Evolutionary conservation across 2,888 invertebrate genomes (phyloP), one percentile per base, ranked within the genome.

Genomic region (Sericinus montela): DNA sequence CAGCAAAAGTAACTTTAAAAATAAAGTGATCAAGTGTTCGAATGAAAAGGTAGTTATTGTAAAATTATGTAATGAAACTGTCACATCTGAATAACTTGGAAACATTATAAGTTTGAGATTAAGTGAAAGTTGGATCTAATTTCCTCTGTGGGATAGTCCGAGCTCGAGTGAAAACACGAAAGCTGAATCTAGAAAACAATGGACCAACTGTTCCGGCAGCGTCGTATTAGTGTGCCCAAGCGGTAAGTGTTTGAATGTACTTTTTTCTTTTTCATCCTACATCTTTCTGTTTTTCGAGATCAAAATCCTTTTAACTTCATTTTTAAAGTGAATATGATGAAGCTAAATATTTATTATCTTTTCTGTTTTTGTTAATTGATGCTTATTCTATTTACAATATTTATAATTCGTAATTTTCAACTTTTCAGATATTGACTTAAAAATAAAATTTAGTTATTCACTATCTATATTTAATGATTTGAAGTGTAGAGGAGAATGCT

Each of bases 131-230:
- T 73, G 61, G 62, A 52, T 58, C 50, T 68, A 74, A 75, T 78
- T 77, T 75, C 64, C 72, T 69, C 71, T 68, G 77, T 81, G 84
- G 66, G 76, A 78, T 68, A 72, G 69, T 72, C 70, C 72, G 69
- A 68, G 62, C 56, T 62, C 55, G 67, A 73, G 74, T 69, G 67
- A 63, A 63, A 69, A 77, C 65, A 75, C 73, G 72, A 71, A 72
- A 70, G 65, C 60, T 62, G 67, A 55, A 58, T 56, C 51, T 45
- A 44, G 61, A 66, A 72, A 64, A 86, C 80, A 86, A 90, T 81
- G 86, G 84, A 85, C 65, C 85, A 82, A 75, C 80, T 84, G 78
- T 88, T 89, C 78, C 85, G 85, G 65, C 88, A 81, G 63, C 75
- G 89, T 60, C 80, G 85, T 72, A 80, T 80, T 62, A 87, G 78